These are phyloP conservation scores for Scolopax mira DNA, from an alignment of 2,113 vertebrate genomes.

Conservation along the genomic window DNA sequence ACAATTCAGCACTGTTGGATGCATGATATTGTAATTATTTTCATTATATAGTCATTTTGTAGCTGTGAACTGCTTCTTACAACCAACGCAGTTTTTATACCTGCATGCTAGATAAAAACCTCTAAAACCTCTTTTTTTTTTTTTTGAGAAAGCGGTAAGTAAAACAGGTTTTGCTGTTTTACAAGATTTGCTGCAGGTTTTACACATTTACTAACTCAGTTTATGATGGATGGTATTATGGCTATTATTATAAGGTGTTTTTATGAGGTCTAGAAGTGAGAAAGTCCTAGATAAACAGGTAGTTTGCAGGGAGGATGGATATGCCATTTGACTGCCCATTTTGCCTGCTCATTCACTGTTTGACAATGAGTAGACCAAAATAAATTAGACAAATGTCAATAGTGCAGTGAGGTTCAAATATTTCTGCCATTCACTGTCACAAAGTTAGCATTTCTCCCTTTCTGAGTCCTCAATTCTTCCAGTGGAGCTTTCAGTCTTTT, in stretches of 20 bases:
- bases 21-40: neutral
- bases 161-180: too few species aligned
- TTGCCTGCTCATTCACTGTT: neutral
- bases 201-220: neutral
- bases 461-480: neutral
- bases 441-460: neutral
- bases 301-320: neutral
- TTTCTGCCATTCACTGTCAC: neutral
- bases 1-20: neutral
- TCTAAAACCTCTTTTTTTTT: neutral
- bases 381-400: neutral
- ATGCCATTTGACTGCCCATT: neutral
- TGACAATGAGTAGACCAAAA: neutral
- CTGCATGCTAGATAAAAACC: neutral
- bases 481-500: neutral
- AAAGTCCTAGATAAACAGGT: neutral
- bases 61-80: neutral
- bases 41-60: neutral
- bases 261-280: neutral
- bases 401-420: neutral
- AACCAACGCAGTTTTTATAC: neutral
- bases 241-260: neutral
- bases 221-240: neutral
- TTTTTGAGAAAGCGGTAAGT: neutral
- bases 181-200: constrained; percentile 1